Percentiles rank a stretch among this genome's conserved stretches.
Evolutionary conservation across 92 coral and sea anemone species (phyloP).

Genomic region (Porites lobata): DNA sequence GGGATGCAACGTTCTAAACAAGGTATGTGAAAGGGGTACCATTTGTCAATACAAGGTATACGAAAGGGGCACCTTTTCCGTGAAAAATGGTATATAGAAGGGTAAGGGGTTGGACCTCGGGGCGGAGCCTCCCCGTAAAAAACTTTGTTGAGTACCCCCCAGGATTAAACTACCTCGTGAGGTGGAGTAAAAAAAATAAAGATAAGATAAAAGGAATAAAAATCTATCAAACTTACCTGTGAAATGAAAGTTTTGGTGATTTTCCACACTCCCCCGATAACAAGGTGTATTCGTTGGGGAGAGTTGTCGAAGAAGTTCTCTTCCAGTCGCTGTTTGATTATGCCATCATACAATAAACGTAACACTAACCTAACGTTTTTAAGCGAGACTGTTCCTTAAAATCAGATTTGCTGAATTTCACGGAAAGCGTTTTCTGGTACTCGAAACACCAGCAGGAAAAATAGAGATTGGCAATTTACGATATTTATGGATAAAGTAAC

Average conservation of each 20-base stretch:
- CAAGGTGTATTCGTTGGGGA: neutral
- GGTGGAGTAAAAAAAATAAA: neutral
- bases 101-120: no score
- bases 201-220: neutral
- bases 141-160: no score
- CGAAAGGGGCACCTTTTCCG: no score
- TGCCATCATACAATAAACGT: neutral
- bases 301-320: neutral
- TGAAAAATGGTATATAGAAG: no score
- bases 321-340: neutral
- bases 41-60: no score
- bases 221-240: constrained; percentile 13
- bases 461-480: neutral
- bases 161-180: no score
- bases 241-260: neutral
- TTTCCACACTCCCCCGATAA: neutral
- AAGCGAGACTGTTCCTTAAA: no score
- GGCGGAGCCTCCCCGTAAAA: no score
- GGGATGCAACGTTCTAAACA: no score
- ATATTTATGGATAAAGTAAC: constrained; percentile 19
- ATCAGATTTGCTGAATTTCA: no score
- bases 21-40: no score
- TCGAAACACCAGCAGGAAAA: neutral
- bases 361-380: no score
- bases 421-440: neutral